Evolutionary conservation across 2,888 invertebrate species (phyloP).

Genomic region (Drosophila colorata): DNA sequence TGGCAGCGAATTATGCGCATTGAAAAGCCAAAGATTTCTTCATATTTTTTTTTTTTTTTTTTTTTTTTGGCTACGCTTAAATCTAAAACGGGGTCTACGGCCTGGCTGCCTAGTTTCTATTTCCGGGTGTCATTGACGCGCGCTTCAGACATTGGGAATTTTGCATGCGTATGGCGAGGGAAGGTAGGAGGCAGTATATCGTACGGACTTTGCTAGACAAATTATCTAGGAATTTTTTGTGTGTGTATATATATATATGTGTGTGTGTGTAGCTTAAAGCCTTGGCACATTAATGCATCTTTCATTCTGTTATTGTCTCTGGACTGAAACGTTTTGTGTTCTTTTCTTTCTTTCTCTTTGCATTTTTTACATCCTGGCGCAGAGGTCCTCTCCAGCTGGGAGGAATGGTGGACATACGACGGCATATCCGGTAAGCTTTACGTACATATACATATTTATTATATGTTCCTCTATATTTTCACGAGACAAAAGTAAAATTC

Average conservation of each 20-base stretch:
- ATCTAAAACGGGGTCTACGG: conserved; percentile 27
- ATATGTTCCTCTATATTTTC: too few relatives aligned
- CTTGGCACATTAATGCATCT: conserved; percentile 48
- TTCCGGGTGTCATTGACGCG: conserved; percentile 27
- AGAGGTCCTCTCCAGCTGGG: conserved; percentile 90
- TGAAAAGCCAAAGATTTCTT: conserved; percentile 64
- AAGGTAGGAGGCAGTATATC: too few relatives aligned
- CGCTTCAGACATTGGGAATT: conserved; percentile 3
- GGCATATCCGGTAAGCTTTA: conserved; percentile 94
- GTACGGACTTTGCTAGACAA: conserved; percentile 38
- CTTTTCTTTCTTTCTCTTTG: conserved; percentile 16
- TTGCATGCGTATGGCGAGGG: conserved; percentile 1
- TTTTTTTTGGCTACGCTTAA: neutral
- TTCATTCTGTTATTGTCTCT: conserved; percentile 29
- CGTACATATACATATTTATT: neutral
- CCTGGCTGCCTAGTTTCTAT: conserved; percentile 19
- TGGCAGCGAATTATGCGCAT: conserved; percentile 80
- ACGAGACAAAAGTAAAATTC: conserved; percentile 1
- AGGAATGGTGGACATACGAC: conserved; percentile 98
- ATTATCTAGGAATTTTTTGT: conserved; percentile 24
- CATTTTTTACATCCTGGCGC: conserved; percentile 47
- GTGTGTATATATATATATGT: too few relatives aligned
- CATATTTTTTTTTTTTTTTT: neutral
- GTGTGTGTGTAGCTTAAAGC: conserved; percentile 37
- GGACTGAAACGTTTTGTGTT: conserved; percentile 20